Percentiles rank a stretch among this genome's conserved stretches.
These are phyloP conservation scores for Selenia dentaria DNA, from an alignment of 2,888 invertebrate genomes.

Conservation along the genomic window DNA sequence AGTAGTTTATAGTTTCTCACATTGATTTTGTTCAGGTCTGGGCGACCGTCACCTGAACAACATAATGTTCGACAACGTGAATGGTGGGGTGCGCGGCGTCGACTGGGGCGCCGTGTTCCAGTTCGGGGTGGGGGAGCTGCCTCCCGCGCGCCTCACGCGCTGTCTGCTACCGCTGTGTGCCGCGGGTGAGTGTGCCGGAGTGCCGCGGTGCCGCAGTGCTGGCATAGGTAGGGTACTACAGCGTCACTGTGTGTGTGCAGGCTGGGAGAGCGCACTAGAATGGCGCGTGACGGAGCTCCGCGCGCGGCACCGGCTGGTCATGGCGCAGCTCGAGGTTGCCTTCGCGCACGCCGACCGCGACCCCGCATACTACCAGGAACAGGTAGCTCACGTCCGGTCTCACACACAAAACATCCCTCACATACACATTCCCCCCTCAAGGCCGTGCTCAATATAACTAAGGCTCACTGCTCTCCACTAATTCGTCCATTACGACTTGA, in stretches of 20 bases:
- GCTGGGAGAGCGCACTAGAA: neutral
- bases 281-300: neutral
- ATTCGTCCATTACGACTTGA: too few relatives aligned
- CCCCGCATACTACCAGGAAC: neutral
- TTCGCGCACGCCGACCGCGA: neutral
- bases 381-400: too few relatives aligned
- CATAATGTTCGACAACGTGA: slow-evolving; percentile 40
- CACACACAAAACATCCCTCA: too few relatives aligned
- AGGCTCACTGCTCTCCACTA: too few relatives aligned
- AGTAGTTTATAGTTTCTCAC: too few relatives aligned
- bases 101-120: slow-evolving; percentile 56
- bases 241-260: slow-evolving; percentile 1
- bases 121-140: slow-evolving; percentile 46
- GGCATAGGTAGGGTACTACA: neutral
- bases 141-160: slow-evolving; percentile 50
- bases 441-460: too few relatives aligned
- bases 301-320: neutral
- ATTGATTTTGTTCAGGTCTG: slow-evolving; percentile 44
- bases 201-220: neutral
- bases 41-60: slow-evolving; percentile 68
- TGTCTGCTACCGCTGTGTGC: slow-evolving; percentile 40
- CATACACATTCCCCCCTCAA: too few relatives aligned
- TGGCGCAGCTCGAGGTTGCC: neutral
- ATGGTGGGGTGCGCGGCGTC: slow-evolving; percentile 49
- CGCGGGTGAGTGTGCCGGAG: slow-evolving; percentile 35